Conservation (phyloP, 2,113 vertebrate species). For the Pterocles orientalis region DNA sequence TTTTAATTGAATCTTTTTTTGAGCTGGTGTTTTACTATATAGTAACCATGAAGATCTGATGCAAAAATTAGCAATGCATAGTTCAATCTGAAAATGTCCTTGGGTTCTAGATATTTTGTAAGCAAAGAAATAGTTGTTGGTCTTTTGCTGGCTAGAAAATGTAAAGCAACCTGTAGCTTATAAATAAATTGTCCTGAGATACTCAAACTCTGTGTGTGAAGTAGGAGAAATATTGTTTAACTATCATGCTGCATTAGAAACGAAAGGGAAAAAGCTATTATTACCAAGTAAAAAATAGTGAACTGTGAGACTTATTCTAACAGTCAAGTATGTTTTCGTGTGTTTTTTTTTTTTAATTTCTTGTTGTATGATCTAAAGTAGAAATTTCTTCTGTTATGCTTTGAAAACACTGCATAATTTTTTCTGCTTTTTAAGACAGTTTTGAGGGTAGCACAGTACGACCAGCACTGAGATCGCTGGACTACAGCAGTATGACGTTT, state of each 20-base stretch:
- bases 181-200: not conserved
- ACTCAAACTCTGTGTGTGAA: not conserved
- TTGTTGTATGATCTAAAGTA: not conserved
- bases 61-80: not conserved
- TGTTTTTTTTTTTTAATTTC: not conserved
- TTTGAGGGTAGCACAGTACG: not conserved
- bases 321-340: not conserved
- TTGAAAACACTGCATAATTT: not conserved
- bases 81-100: not conserved
- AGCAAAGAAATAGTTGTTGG: not conserved
- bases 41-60: not conserved
- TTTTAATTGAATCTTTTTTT: not conserved
- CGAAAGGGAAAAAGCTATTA: not conserved
- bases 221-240: not conserved
- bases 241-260: not conserved
- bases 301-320: not conserved
- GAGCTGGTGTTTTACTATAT: not conserved
- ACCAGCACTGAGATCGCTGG: not conserved
- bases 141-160: not conserved
- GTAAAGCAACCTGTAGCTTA: not conserved
- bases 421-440: not conserved
- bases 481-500: not conserved
- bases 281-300: not conserved
- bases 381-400: not conserved
- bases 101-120: not conserved